Evolutionary conservation across 2,888 invertebrate species (phyloP).

Genomic region (Linnaemya tessellans): DNA sequence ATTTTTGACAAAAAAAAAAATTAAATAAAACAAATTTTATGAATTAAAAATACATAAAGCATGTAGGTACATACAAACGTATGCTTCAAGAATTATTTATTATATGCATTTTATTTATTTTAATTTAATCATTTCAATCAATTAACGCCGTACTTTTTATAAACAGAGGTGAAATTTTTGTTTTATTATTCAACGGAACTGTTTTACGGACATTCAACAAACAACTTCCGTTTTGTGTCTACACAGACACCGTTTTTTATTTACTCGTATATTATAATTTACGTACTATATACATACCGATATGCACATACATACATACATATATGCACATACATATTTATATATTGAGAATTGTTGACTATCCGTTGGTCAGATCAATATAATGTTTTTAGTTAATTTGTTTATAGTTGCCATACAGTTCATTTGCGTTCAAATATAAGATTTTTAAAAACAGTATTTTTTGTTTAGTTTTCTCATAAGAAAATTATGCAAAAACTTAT

Average conservation of each 20-base stretch:
- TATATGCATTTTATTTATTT: conserved; percentile 13
- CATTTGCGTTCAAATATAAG: background rate
- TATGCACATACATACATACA: background rate
- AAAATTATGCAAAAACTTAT: too few relatives aligned
- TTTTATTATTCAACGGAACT: conserved; percentile 58
- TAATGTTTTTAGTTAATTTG: conserved; percentile 16
- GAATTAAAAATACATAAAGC: conserved; percentile 4
- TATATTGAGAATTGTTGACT: conserved; percentile 35
- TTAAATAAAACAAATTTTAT: conserved; percentile 13
- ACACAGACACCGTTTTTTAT: conserved; percentile 3
- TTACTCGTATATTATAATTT: background rate
- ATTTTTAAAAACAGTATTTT: too few relatives aligned
- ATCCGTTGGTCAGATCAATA: background rate
- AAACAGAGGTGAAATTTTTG: conserved; percentile 28
- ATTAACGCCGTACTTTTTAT: conserved; percentile 12
- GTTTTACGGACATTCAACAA: conserved; percentile 46
- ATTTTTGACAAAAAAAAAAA: background rate
- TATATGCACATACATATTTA: background rate
- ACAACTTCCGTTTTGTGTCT: conserved; percentile 61
- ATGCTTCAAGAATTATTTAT: conserved; percentile 36
- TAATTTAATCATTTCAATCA: conserved; percentile 27
- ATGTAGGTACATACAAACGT: background rate
- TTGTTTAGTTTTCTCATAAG: too few relatives aligned
- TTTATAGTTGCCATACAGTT: conserved; percentile 17
- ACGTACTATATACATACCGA: too few relatives aligned